Base-by-base conservation (phyloP, 2,113 vertebrate species). In the Barbus barbus region DNA sequence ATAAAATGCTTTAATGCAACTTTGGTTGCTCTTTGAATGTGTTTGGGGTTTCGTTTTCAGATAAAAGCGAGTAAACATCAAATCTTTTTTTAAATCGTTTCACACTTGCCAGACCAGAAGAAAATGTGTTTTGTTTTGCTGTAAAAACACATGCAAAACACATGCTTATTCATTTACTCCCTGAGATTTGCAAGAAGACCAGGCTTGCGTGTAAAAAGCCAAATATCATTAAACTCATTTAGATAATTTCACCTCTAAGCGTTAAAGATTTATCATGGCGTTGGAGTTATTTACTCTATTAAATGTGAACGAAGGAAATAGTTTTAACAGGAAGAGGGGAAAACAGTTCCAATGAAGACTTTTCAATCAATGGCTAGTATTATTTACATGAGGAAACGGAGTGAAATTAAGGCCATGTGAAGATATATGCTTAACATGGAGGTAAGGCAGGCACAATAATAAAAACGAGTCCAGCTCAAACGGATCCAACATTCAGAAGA, bases 51-150 rank as follows among this genome's bases (percentile, higher is more conserved):
- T 87, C 33, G 81, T 79, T 86, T 85, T 87, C 63, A 89, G 78
- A 78, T 90, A 89, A 87, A 90, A 87, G 58, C 83, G 44, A 46
- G 56, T 81, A 89, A 88, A 86, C 76, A 78, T 65, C 31, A 24
- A n/a, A 65, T 51, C 73, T 71, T 90, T 92, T 86, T 81, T 24
- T 13, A 84, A 87, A 88, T 78, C 31, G 82, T 82, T 86, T 90
- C 84, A 65, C 65, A 81, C 82, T 80, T 85, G 86, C 84, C 83
- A 85, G 83, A 88, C 81, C 82, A 82, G 33, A 83, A 67, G 67
- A 88, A 80, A 84, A 76, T 83, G 77, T 83, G 85, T 88, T 88
- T 89, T 88, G 78, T 90, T 83, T 72, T 65, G 65, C 56, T 90
- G 79, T 78, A 75, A 26, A 86, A 86, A 87, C 81, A 87, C 73